Base-by-base conservation (phyloP, 2,888 invertebrate species). In the Spisula subtruncata region DNA sequence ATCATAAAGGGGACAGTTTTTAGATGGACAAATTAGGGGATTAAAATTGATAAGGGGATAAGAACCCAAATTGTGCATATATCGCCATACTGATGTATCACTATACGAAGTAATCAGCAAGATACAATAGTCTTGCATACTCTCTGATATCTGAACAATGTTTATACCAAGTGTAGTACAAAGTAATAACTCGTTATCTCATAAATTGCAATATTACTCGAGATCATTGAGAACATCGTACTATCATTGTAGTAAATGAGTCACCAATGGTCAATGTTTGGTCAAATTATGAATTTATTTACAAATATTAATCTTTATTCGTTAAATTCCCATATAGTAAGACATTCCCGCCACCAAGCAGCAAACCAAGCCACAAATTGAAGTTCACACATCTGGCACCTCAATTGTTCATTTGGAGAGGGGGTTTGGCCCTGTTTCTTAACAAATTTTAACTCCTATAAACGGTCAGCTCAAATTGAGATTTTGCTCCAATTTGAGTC, bases 1-100 rank as follows among this genome's bases (percentile, higher is more conserved):
- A 88, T 88, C 88, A 32, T 6, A 85, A 48, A 81, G 32, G 46
- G 79, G 81, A 83, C 66, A 32, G 75, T 35, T 80, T 80, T 86
- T 35, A 80, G 82, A 86, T 89, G 83, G 86, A 86, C 89, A 89
- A 89, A 89, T 89, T 86, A 86, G n/a, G 83, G 86, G 83, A 89
- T 89, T 89, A 89, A 35, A 66, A 25, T 66, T 66, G 60, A 66
- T 66, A 66, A 66, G 60, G 25, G 20, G 60, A 66, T 66, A 66
- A 66, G 60, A 25, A 66, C 60, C 25, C 10, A 25, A 10, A 25
- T 66, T 25, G 25, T 6, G 12, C 25, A 25, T 25, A 25, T 25
- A 25, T 25, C n/a, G 60, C 25, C 1, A 8, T 66, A 25, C 5
- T 25, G 6, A 10, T 25, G 60, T 66, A 66, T 66, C 25, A 66